Conservation (phyloP, 2,888 invertebrate genomes). For the Branchipolynoe longqiensis region DNA sequence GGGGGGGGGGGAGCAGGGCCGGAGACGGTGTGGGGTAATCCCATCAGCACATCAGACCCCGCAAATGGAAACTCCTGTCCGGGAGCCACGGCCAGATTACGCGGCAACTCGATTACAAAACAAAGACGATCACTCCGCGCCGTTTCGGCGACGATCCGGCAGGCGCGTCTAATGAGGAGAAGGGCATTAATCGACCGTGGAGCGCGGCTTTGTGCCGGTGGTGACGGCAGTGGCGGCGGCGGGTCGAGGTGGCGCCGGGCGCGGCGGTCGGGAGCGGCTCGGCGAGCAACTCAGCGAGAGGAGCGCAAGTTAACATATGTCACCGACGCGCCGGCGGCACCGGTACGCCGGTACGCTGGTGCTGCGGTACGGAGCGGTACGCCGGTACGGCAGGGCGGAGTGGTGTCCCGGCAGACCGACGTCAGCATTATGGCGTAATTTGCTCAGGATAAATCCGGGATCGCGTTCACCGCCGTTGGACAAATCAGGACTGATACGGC, state of each 20-base stretch:
- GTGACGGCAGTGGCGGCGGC: not conserved
- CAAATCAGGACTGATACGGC: conserved; percentile 54
- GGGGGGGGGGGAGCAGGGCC: not conserved
- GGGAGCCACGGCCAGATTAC: not conserved
- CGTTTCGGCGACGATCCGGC: conserved; percentile 36
- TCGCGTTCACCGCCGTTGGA: conserved; percentile 25
- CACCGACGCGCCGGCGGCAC: too few relatives aligned
- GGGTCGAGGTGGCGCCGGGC: too few relatives aligned
- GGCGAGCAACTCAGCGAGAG: not conserved
- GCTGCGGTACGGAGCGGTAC: too few relatives aligned
- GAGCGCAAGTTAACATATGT: not conserved
- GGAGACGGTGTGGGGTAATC: too few relatives aligned
- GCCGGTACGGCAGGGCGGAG: too few relatives aligned
- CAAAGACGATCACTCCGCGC: conserved; percentile 46
- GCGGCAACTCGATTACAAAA: conserved; percentile 48
- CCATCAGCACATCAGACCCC: not conserved
- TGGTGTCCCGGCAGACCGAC: not conserved
- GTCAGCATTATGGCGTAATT: conserved; percentile 34
- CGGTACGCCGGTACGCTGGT: too few relatives aligned
- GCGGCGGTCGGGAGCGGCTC: too few relatives aligned
- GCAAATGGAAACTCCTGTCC: conserved; percentile 43
- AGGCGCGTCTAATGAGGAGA: conserved; percentile 1
- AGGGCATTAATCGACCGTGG: conserved; percentile 23
- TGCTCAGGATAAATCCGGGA: conserved; percentile 43
- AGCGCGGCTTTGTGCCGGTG: not conserved